phyloP scores from a whole-genome alignment of 1,140 invertebrate genomes.

The Drosophila hydei region DNA sequence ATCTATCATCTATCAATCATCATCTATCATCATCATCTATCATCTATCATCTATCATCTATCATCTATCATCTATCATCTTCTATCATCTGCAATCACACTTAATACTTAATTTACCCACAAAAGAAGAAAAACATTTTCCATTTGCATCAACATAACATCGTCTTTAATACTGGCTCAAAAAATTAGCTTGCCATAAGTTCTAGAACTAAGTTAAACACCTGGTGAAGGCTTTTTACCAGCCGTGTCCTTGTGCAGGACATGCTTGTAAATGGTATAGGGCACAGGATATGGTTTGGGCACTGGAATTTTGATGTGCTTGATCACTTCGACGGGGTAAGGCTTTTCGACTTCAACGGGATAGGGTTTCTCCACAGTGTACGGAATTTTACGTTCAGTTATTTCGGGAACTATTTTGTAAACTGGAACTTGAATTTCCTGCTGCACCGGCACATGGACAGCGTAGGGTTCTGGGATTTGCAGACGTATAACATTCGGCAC shows the following conservation, averaged over 20 bases:
- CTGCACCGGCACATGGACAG: constrained; percentile 88
- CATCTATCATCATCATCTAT: too few relatives aligned
- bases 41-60: too few relatives aligned
- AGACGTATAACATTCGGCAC: constrained; percentile 90
- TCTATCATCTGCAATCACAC: too few relatives aligned
- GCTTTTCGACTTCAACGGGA: constrained; percentile 90
- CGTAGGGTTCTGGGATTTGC: constrained; percentile 90
- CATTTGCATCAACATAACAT: constrained; percentile 2
- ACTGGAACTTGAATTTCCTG: constrained; percentile 90
- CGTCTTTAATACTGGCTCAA: constrained; percentile 35
- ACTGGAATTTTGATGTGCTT: constrained; percentile 91
- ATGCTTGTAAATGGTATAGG: constrained; percentile 92
- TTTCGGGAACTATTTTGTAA: constrained; percentile 87
- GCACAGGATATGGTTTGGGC: constrained; percentile 91
- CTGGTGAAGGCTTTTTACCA: constrained; percentile 43
- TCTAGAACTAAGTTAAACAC: not conserved
- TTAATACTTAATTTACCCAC: too few relatives aligned
- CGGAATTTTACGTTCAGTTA: constrained; percentile 90
- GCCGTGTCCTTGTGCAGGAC: constrained; percentile 88
- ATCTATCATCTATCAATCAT: too few relatives aligned
- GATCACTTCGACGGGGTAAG: constrained; percentile 90
- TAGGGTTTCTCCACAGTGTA: constrained; percentile 91
- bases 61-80: too few relatives aligned
- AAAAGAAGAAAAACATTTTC: not conserved
- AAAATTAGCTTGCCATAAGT: constrained; percentile 1